These are phyloP conservation scores for Morpho helenor DNA, from an alignment of 2,888 invertebrate species.

Conservation along the genomic window DNA sequence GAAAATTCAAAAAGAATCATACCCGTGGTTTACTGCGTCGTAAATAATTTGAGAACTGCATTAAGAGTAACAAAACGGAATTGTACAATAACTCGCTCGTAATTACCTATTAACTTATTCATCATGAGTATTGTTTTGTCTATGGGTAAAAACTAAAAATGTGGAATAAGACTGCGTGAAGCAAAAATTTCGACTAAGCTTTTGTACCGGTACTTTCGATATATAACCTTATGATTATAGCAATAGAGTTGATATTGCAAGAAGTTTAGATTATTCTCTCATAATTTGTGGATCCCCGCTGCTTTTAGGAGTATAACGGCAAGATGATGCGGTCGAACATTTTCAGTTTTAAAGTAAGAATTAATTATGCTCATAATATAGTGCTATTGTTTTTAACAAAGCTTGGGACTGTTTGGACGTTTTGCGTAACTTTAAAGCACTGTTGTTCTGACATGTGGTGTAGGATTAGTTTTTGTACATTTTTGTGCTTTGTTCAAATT, in stretches of 20 bases:
- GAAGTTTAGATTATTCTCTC: slow-evolving; percentile 7
- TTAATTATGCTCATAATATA: slow-evolving; percentile 73
- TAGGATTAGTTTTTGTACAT: background rate
- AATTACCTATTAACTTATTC: slow-evolving; percentile 50
- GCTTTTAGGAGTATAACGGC: slow-evolving; percentile 69
- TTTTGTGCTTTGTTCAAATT: slow-evolving; percentile 4
- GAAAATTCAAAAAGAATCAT: slow-evolving; percentile 21
- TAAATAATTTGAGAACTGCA: slow-evolving; percentile 40
- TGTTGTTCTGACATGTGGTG: slow-evolving; percentile 22
- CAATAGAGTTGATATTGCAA: slow-evolving; percentile 4
- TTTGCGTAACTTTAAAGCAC: slow-evolving; percentile 70
- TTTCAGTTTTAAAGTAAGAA: slow-evolving; percentile 55
- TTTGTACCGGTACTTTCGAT: slow-evolving; percentile 4
- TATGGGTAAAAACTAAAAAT: slow-evolving; percentile 54
- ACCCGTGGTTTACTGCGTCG: slow-evolving; percentile 30
- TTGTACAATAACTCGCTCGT: slow-evolving; percentile 42
- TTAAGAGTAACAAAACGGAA: slow-evolving; percentile 45
- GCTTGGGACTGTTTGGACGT: slow-evolving; percentile 64
- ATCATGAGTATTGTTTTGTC: slow-evolving; percentile 55
- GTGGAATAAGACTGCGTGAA: slow-evolving; percentile 58
- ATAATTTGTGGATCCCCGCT: slow-evolving; percentile 43
- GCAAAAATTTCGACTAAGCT: slow-evolving; percentile 34
- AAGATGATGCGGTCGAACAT: slow-evolving; percentile 60
- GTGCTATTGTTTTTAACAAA: slow-evolving; percentile 65
- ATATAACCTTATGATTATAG: background rate